Base-by-base conservation (phyloP, 2,797 vertebrate genomes). In the Florisuga fusca region DNA sequence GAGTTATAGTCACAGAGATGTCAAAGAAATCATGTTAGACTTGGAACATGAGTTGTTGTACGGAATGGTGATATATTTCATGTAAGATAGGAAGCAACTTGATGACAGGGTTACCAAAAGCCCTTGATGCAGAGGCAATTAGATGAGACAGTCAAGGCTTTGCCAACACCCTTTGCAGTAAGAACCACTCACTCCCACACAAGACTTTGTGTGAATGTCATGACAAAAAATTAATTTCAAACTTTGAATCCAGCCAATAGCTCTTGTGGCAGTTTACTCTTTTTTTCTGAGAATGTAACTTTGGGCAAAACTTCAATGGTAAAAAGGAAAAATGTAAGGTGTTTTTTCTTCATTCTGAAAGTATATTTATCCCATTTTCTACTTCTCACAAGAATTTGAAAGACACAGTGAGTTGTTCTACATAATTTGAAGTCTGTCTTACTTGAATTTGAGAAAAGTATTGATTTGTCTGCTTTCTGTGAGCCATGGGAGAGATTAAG, bases 31-130 rank as follows among this genome's bases (percentile, higher is more conserved):
- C 64, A 74, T 4, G 21, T 94, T 87, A 90, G 71, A 79, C 57
- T 89, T 92, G 80, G 88, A 95, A 87, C 26, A 38, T 82, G 83
- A 86, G 91, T 50, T 88, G 80, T 74, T 59, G 81, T 55, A 83
- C 74, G 64, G 88, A 80, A 90, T 84, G 68, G 74, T 64, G 86
- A 89, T 95, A 87, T 81, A 94, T 92, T 89, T 90, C 84, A 79
- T 82, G 3, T 26, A 50, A 91, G 92, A 88, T 12, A 86, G 92
- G 79, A 94, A 95, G 75, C 45, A 92, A 77, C 74, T 85, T 87
- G 86, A 92, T 95, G 93, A 89, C 90, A 92, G 85, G 88, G 90
- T 95, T 96, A 95, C 86, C 81, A 72, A 71, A 93, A 95, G 90
- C 83, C 84, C 88, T 95, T 90, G 78, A 84, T 92, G 84, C 88